phyloP scores from a whole-genome alignment of 1,140 invertebrate genomes.

The Fopius arisanus region DNA sequence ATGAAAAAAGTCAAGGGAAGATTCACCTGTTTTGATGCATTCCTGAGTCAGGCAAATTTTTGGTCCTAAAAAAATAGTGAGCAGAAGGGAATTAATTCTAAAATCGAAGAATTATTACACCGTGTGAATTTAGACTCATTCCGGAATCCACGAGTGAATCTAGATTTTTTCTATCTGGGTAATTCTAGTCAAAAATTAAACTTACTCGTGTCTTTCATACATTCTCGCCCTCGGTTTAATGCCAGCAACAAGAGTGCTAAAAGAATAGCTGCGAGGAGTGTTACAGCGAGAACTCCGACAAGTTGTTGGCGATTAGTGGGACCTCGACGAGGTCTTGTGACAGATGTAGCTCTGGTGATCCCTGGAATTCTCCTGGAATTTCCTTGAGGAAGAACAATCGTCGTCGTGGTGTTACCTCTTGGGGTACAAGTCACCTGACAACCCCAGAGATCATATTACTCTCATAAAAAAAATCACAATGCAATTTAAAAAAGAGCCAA shows the following conservation, averaged over 20 bases:
- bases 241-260: slow-evolving; percentile 53
- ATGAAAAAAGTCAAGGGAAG: no score
- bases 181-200: no score
- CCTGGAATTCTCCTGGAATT: slow-evolving; percentile 40
- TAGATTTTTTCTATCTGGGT: no score
- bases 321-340: slow-evolving; percentile 48
- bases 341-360: slow-evolving; percentile 48
- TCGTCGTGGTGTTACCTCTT: slow-evolving; percentile 46
- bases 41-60: slow-evolving; percentile 75
- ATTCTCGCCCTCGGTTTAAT: slow-evolving; percentile 48
- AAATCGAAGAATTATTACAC: no score
- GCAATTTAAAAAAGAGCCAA: no score
- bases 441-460: no score
- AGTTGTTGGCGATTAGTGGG: slow-evolving; percentile 50
- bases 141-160: no score
- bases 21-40: slow-evolving; percentile 74
- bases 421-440: slow-evolving; percentile 50
- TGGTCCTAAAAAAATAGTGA: slow-evolving; percentile 54
- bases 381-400: slow-evolving; percentile 40
- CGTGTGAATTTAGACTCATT: no score
- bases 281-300: slow-evolving; percentile 49
- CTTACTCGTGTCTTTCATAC: slow-evolving; percentile 49
- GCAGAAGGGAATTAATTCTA: background rate
- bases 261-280: slow-evolving; percentile 48
- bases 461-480: no score